Base-by-base conservation (phyloP, 2,888 invertebrate species). In the Scrobipalpa atriplicella region DNA sequence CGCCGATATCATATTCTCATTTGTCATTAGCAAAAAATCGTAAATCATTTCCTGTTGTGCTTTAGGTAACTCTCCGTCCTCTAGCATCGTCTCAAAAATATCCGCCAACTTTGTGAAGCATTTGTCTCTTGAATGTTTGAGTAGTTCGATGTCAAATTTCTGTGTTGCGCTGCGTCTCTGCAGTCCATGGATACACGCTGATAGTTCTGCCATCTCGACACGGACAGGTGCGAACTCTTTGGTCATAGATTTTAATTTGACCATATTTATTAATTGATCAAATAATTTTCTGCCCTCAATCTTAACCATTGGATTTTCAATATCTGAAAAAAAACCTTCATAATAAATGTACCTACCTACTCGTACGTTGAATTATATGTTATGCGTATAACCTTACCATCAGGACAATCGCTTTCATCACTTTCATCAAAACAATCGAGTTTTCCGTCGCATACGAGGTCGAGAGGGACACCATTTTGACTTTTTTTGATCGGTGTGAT, bases 371-470 rank as follows among this genome's bases (percentile, higher is more conserved):
- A 29, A 29, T 29, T 29, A 29, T 21, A 54, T 19, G 2, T 11
- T 16, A 38, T 60, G 9, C 16, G 21, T 16, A 66, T 68, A 69
- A n/a, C 78, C 87, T 88, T 84, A 70, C 64, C 64, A n/a, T 70
- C 70, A 38, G 38, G n/a, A 70, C 92, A 92, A 56, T 67, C 77
- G 29, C 39, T 72, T 75, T 92, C 92, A 72, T 92, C 92, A 38
- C 80, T 77, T 74, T 87, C 84, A 72, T 90, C 89, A 64, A 75
- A 80, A 71, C 92, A 92, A 68, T 92, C 92, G 16, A 83, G 69
- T 83, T 89, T 90, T 0, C 92, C 91, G 68, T 92, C 90, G 70
- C 92, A 91, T 51, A 91, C 60, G 1, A 73, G 69, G 70, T 85
- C 78, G 13, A 91, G 62, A 1, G 82, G 63, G 8, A 91, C 74